Evolutionary conservation across 2,888 invertebrate species (phyloP).

Genomic region (Xestobium rufovillosum): DNA sequence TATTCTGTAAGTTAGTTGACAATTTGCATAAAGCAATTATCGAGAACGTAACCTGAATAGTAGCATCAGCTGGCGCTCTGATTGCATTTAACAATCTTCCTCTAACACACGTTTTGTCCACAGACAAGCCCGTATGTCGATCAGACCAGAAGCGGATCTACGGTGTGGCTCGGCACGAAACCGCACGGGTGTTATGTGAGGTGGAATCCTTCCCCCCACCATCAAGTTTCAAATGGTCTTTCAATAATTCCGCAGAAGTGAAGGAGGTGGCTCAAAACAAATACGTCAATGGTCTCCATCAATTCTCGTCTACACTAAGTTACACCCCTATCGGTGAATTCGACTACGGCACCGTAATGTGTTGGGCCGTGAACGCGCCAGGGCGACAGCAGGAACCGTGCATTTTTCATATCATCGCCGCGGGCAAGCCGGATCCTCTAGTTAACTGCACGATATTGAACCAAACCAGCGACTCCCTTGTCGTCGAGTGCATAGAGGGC

Average conservation of each 20-base stretch:
- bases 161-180: slow-evolving; percentile 76
- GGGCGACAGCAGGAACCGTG: slow-evolving; percentile 69
- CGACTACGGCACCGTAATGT: slow-evolving; percentile 68
- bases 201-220: slow-evolving; percentile 81
- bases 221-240: slow-evolving; percentile 77
- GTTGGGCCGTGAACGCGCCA: slow-evolving; percentile 64
- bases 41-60: no score
- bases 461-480: slow-evolving; percentile 69
- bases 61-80: no score
- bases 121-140: slow-evolving; percentile 80
- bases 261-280: slow-evolving; percentile 66
- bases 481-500: slow-evolving; percentile 63
- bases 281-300: slow-evolving; percentile 49
- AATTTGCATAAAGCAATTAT: no score
- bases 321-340: slow-evolving; percentile 69
- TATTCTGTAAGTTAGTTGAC: no score
- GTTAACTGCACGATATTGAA: slow-evolving; percentile 70
- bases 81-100: slow-evolving; percentile 8
- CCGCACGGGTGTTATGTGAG: slow-evolving; percentile 70
- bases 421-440: slow-evolving; percentile 70
- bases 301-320: slow-evolving; percentile 58
- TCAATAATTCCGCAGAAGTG: slow-evolving; percentile 81
- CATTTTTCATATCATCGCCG: slow-evolving; percentile 65
- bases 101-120: slow-evolving; percentile 21
- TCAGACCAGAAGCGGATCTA: slow-evolving; percentile 69